Evolutionary conservation across 2,113 vertebrate species (phyloP).

Genomic region (Spea multiplicata): DNA sequence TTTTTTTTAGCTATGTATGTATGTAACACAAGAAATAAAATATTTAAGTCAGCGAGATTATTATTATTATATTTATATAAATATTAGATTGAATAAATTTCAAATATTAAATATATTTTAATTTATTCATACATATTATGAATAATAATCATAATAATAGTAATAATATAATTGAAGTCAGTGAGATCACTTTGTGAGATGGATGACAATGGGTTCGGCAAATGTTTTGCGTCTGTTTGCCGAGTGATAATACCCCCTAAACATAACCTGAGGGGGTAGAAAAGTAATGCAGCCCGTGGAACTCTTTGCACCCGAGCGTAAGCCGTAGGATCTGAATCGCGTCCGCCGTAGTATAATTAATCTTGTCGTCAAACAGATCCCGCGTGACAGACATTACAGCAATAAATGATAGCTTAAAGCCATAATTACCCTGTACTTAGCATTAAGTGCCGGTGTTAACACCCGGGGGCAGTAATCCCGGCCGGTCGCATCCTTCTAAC

Average conservation of each 20-base stretch:
- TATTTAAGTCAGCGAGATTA: too few relatives aligned
- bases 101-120: too few relatives aligned
- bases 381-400: constrained; percentile 17
- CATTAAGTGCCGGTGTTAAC: constrained; percentile 2
- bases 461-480: not conserved
- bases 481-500: too few relatives aligned
- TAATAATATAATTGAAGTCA: not conserved
- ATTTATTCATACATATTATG: too few relatives aligned
- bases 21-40: too few relatives aligned
- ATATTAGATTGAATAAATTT: too few relatives aligned
- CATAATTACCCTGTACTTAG: constrained; percentile 33
- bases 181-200: not conserved
- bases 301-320: not conserved
- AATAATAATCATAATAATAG: too few relatives aligned
- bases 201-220: not conserved
- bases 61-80: too few relatives aligned
- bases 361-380: constrained; percentile 10
- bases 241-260: not conserved
- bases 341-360: constrained; percentile 7
- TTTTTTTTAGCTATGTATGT: too few relatives aligned
- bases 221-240: not conserved
- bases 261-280: not conserved
- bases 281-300: not conserved
- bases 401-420: constrained; percentile 6
- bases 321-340: not conserved